Evolutionary conservation across 2,113 vertebrate species (phyloP).

Genomic region (Atherinomorus stipes): DNA sequence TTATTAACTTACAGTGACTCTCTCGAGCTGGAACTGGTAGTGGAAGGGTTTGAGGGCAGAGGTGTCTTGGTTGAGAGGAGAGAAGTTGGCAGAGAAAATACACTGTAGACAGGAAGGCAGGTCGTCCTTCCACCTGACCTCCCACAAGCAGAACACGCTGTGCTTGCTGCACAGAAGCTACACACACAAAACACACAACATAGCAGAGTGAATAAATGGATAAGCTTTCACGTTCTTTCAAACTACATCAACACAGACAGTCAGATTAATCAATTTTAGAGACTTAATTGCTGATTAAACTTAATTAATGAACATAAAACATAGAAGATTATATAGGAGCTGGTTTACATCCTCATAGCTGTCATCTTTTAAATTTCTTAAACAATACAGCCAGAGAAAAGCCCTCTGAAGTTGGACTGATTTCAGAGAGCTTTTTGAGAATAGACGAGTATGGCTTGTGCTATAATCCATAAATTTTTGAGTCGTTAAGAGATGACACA

Average conservation of each 20-base stretch:
- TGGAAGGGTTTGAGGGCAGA: conserved; percentile 88
- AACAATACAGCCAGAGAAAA: too few relatives aligned
- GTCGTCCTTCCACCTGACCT: conserved; percentile 89
- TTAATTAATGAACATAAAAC: too few relatives aligned
- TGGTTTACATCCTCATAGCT: too few relatives aligned
- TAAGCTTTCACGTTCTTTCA: background rate
- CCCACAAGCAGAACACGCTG: conserved; percentile 94
- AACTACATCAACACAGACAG: background rate
- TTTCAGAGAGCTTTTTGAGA: too few relatives aligned
- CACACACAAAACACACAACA: conserved; percentile 3
- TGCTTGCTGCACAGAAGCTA: conserved; percentile 90
- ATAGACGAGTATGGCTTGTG: too few relatives aligned
- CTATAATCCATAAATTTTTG: too few relatives aligned
- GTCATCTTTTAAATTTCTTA: too few relatives aligned
- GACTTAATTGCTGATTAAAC: too few relatives aligned
- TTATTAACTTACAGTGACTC: conserved; percentile 87
- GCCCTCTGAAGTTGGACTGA: too few relatives aligned
- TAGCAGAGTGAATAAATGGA: background rate
- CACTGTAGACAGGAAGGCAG: conserved; percentile 87
- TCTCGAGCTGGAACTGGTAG: conserved; percentile 92
- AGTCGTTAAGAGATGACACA: too few relatives aligned
- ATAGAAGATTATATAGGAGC: too few relatives aligned
- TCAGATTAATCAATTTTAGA: too few relatives aligned
- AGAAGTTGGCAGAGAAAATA: conserved; percentile 90
- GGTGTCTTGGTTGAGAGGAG: conserved; percentile 81